These are phyloP conservation scores for Microctonus aethiopoides DNA, from an alignment of 2,888 invertebrate species.

Conservation along the genomic window DNA sequence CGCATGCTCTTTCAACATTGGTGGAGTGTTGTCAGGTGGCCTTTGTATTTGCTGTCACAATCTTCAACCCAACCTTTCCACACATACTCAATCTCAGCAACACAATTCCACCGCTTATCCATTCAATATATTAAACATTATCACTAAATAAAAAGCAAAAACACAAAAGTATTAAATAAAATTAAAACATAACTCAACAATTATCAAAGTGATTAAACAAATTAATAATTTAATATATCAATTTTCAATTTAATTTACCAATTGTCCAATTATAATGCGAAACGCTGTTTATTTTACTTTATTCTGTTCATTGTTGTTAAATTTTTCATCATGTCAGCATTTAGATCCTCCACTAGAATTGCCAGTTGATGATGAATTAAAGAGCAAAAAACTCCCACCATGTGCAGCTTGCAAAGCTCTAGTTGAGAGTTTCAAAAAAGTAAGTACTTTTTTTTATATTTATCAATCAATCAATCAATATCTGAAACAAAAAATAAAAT, in stretches of 20 bases:
- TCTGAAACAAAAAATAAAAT: conserved; percentile 10
- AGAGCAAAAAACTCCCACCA: conserved; percentile 74
- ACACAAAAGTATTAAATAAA: neutral
- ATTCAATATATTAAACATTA: neutral
- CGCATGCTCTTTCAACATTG: conserved; percentile 29
- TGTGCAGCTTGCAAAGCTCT: conserved; percentile 83
- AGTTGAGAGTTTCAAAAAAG: conserved; percentile 79
- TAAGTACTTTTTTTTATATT: conserved; percentile 47
- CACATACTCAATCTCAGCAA: neutral
- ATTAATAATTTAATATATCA: neutral
- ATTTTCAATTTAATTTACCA: neutral
- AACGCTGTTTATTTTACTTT: conserved; percentile 23
- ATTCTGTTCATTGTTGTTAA: conserved; percentile 36
- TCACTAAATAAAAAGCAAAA: neutral
- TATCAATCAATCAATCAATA: too few relatives aligned
- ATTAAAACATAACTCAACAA: neutral
- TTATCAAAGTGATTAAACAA: neutral
- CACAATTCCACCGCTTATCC: neutral
- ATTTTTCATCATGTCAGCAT: conserved; percentile 30
- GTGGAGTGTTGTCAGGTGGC: conserved; percentile 5
- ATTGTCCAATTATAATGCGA: conserved; percentile 44
- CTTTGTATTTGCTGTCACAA: conserved; percentile 14
- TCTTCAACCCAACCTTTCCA: conserved; percentile 9
- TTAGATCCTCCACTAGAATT: conserved; percentile 33
- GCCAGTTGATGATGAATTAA: conserved; percentile 55